Evolutionary conservation across 2,888 invertebrate genomes (phyloP).

Genomic region (Melolontha melolontha): DNA sequence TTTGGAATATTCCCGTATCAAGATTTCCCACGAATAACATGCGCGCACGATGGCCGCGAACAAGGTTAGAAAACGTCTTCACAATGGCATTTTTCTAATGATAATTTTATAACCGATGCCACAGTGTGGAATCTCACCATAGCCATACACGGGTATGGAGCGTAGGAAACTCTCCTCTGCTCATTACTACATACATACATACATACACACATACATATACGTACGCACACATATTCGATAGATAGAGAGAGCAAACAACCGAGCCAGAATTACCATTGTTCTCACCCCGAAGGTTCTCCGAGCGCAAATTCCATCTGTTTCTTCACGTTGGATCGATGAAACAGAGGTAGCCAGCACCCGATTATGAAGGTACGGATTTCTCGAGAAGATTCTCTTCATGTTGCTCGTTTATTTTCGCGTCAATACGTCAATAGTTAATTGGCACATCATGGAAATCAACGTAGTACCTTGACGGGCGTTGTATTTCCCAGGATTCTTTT

Average conservation of each 20-base stretch:
- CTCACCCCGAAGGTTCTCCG: slow-evolving; percentile 41
- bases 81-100: slow-evolving; percentile 54
- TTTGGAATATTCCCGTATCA: slow-evolving; percentile 44
- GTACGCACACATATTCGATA: neutral
- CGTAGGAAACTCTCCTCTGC: slow-evolving; percentile 50
- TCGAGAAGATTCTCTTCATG: slow-evolving; percentile 1
- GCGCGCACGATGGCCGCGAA: slow-evolving; percentile 40
- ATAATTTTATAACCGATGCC: slow-evolving; percentile 54
- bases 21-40: slow-evolving; percentile 47
- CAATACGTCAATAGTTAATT: slow-evolving; percentile 31
- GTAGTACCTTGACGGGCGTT: slow-evolving; percentile 4
- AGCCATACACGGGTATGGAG: slow-evolving; percentile 52
- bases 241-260: slow-evolving; percentile 11
- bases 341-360: slow-evolving; percentile 9
- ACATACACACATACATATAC: neutral
- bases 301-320: slow-evolving; percentile 37
- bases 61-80: slow-evolving; percentile 50
- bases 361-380: slow-evolving; percentile 13
- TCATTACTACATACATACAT: slow-evolving; percentile 46
- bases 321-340: slow-evolving; percentile 6
- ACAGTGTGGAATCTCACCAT: slow-evolving; percentile 47
- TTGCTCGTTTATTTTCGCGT: slow-evolving; percentile 15
- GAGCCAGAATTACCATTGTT: slow-evolving; percentile 44
- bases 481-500: too few relatives aligned
- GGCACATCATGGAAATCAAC: slow-evolving; percentile 32